Percentiles rank a stretch among this genome's conserved stretches.
These are phyloP conservation scores for Lochmaea capreae DNA, from an alignment of 2,888 invertebrate species.

Conservation along the genomic window DNA sequence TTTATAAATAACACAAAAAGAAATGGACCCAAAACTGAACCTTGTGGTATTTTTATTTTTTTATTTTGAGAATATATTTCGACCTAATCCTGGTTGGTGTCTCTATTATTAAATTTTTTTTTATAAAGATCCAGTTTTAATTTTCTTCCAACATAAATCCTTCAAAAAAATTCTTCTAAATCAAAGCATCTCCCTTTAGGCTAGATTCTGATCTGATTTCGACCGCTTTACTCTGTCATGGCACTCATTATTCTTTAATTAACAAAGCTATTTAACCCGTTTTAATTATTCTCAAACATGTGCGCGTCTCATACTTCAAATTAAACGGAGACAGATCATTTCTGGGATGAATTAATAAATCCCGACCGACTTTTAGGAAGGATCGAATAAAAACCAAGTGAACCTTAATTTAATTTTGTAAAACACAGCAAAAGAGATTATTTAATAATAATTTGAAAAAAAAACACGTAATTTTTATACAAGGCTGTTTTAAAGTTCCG, in stretches of 20 bases:
- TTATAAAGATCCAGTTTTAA: no score
- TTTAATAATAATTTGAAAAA: no score
- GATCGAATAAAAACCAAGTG: neutral
- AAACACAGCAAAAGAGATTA: neutral
- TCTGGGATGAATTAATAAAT: conserved; percentile 33
- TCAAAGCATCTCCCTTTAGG: neutral
- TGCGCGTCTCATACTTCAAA: conserved; percentile 27
- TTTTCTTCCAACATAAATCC: no score
- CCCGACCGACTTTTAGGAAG: conserved; percentile 8
- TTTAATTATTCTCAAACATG: conserved; percentile 53
- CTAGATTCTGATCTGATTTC: conserved; percentile 5
- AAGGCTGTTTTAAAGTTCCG: no score
- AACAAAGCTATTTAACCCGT: conserved; percentile 51
- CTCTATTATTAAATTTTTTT: no score
- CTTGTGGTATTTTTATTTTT: no score
- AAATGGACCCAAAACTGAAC: no score
- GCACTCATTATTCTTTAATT: conserved; percentile 56
- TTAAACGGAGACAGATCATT: conserved; percentile 24
- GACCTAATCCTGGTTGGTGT: no score
- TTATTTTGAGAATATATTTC: no score
- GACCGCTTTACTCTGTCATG: neutral
- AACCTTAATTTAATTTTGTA: neutral
- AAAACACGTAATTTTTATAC: no score
- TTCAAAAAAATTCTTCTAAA: neutral
- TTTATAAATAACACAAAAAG: no score